A percentile compares a stretch with the other conserved stretches of the same genome.
Evolutionary conservation across 2,113 vertebrate genomes (phyloP).

Genomic region (Limnothrissa miodon): DNA sequence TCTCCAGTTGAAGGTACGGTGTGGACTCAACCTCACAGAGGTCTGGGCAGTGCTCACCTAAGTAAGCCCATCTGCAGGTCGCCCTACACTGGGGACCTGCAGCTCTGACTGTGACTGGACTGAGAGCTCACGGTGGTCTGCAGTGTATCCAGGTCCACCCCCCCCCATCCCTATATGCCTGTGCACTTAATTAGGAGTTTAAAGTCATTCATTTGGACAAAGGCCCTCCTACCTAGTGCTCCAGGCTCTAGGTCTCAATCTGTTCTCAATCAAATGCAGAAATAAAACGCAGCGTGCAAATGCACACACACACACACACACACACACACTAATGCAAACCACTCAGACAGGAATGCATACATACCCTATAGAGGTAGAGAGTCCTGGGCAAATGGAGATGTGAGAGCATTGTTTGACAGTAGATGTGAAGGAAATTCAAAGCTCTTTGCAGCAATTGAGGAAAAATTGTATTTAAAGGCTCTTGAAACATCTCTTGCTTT

Average conservation of each 20-base stretch:
- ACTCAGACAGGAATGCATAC: not conserved
- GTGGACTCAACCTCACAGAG: not conserved
- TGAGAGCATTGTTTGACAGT: not conserved
- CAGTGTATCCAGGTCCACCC: not conserved
- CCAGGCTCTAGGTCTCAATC: constrained; percentile 1
- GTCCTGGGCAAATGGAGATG: not conserved
- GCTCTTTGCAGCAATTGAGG: not conserved
- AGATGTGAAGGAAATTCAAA: not conserved
- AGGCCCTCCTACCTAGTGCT: not conserved
- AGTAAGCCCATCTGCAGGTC: not conserved
- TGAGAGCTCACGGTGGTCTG: not conserved
- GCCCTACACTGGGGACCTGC: not conserved
- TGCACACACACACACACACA: not conserved
- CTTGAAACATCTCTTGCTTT: no score
- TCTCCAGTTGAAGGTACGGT: not conserved
- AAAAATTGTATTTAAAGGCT: not conserved
- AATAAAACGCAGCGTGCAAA: not conserved
- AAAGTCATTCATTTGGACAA: constrained; percentile 6
- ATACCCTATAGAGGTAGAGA: not conserved
- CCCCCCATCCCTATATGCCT: not conserved
- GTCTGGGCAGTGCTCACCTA: not conserved
- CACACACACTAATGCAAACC: not conserved
- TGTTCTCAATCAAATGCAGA: not conserved
- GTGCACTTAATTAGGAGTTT: constrained; percentile 5
- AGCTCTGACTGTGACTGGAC: not conserved